Evolutionary conservation across 2,113 vertebrate species (phyloP).

Genomic region (Crotalus viridis): DNA sequence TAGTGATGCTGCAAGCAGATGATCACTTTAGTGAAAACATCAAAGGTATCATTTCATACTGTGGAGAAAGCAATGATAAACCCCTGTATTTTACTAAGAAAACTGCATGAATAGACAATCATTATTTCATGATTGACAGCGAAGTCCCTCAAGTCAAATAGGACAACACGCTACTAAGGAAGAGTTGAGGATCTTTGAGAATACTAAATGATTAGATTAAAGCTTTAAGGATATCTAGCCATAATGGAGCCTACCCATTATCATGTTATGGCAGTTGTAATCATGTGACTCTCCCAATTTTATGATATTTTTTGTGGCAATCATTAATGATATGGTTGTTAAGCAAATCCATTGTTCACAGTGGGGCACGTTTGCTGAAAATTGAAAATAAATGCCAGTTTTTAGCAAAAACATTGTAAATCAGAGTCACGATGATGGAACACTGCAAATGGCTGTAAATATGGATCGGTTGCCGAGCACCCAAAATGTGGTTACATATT

Average conservation of each 20-base stretch:
- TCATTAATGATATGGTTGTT: background rate
- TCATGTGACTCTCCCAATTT: background rate
- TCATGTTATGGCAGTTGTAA: background rate
- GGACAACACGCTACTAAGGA: background rate
- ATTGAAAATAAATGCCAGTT: background rate
- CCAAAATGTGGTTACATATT: background rate
- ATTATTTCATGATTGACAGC: background rate
- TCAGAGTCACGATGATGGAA: background rate
- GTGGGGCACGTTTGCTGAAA: background rate
- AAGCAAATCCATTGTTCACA: background rate
- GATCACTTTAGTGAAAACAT: background rate
- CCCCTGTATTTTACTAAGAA: background rate
- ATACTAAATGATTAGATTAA: background rate
- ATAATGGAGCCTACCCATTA: background rate
- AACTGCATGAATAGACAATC: background rate
- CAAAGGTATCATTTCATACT: background rate
- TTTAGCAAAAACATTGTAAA: background rate
- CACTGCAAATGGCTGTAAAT: background rate
- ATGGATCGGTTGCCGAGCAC: background rate
- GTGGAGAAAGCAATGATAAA: background rate
- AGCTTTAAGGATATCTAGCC: background rate
- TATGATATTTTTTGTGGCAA: background rate
- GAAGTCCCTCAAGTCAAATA: background rate
- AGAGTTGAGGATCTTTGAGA: background rate
- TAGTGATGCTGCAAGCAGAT: background rate